Base-by-base conservation (phyloP, 2,888 invertebrate genomes). In the Caenorhabditis drosophilae region DNA sequence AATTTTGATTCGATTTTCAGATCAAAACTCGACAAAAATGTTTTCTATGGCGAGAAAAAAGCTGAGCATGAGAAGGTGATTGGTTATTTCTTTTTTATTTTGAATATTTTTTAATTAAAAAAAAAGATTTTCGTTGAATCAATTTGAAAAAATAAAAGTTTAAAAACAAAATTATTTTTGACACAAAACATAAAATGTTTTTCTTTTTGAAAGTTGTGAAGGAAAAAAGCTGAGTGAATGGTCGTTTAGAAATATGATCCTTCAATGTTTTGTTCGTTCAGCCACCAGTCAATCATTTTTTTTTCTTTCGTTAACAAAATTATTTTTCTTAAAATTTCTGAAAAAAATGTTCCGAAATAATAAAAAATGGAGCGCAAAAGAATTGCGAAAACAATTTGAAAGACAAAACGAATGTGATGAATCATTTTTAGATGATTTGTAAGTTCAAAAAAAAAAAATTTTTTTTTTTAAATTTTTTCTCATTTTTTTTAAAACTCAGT, bases 31-130 rank as follows among this genome's bases (percentile, higher is more conserved):
- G n/a, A n/a, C 18, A 42, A 36, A 47, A 36, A 61, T 54, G 57
- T 31, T 53, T 26, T 52, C 60, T 4, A 56, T 66, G 49, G 55
- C 59, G 4, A 48, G 67, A 16, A 57, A 61, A 36, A 60, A 61
- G 57, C 44, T 61, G 54, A 57, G 67, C 36, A 46, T 60, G 18
- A 27, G 61, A 40, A 45, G 56, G 60, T 58, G 11, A 34, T 50
- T 53, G 42, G 15, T 23, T 23, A 20, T 20, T 42, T 27, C 26
- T 16, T 27, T 42, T 2, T 25, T 6, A 7, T 42, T 45, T 27
- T 26, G 11, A 47, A 12, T 47, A 25, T n/a, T 49, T 42, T 9
- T 20, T 20, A 40, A 9, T 20, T 16, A 3, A 40, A 47, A 47
- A 35, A 34, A 42, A 42, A 42, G 31, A 9, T 31, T 6, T 12